Conservation (phyloP, 2,113 vertebrate species). For the Micromys minutus region DNA sequence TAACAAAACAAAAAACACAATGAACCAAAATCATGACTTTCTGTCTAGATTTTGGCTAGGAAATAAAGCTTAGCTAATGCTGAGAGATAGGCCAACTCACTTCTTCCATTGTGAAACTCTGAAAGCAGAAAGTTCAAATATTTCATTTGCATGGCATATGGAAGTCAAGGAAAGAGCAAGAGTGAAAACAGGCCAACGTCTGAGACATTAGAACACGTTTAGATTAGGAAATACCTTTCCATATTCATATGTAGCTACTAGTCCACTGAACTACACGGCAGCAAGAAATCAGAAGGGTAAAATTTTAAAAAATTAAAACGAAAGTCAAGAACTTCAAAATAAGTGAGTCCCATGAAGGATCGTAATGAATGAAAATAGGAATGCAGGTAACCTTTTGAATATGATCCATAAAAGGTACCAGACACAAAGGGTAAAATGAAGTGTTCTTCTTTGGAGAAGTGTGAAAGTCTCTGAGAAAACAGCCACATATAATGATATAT, state of each 20-base stretch:
- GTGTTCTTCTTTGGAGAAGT: neutral
- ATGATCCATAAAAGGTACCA: neutral
- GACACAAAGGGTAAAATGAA: neutral
- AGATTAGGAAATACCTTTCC: neutral
- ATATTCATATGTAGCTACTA: neutral
- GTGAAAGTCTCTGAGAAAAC: neutral
- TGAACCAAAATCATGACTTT: neutral
- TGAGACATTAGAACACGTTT: neutral
- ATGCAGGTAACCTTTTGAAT: neutral
- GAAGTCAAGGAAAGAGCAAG: neutral
- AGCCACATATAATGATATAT: neutral
- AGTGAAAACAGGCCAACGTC: neutral
- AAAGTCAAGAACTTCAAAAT: neutral
- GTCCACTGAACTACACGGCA: neutral
- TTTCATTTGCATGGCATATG: neutral
- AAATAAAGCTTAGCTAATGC: neutral
- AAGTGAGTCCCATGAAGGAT: neutral
- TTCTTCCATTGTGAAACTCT: neutral
- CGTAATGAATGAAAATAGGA: neutral
- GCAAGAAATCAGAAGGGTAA: neutral
- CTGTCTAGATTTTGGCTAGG: neutral
- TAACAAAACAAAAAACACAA: neutral
- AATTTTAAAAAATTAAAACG: neutral
- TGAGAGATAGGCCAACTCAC: neutral
- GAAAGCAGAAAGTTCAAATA: neutral